phyloP scores from a whole-genome alignment of 2,797 vertebrate species.

The Coccyzus lansbergi region DNA sequence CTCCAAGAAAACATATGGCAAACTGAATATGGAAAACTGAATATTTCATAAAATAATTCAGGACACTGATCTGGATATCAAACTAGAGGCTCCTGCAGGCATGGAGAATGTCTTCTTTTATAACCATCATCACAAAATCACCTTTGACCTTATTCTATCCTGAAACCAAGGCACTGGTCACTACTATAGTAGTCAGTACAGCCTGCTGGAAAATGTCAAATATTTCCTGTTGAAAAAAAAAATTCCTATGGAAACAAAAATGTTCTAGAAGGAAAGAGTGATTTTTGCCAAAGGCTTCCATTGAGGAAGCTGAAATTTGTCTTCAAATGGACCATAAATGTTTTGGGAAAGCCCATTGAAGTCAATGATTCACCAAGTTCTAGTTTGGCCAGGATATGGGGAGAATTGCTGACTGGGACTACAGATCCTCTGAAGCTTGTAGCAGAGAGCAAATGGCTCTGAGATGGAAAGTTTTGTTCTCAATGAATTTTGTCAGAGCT shows the following conservation, averaged over 20 bases:
- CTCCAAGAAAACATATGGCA: not conserved
- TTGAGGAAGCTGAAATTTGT: not conserved
- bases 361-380: not conserved
- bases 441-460: not conserved
- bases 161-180: not conserved
- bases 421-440: not conserved
- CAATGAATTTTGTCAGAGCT: not conserved
- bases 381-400: not conserved
- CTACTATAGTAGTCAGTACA: not conserved
- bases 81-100: not conserved
- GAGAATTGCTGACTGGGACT: not conserved
- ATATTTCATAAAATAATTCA: not conserved
- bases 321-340: not conserved
- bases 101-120: not conserved
- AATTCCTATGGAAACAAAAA: not conserved
- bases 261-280: not conserved
- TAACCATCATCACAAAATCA: not conserved
- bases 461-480: not conserved
- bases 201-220: not conserved
- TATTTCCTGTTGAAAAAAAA: not conserved
- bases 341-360: not conserved
- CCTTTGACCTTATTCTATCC: not conserved
- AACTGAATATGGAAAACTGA: not conserved
- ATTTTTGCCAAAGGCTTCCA: not conserved
- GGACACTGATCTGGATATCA: not conserved